These are phyloP conservation scores for Drosophila aldrichi DNA, from an alignment of 2,888 invertebrate genomes.

Conservation along the genomic window DNA sequence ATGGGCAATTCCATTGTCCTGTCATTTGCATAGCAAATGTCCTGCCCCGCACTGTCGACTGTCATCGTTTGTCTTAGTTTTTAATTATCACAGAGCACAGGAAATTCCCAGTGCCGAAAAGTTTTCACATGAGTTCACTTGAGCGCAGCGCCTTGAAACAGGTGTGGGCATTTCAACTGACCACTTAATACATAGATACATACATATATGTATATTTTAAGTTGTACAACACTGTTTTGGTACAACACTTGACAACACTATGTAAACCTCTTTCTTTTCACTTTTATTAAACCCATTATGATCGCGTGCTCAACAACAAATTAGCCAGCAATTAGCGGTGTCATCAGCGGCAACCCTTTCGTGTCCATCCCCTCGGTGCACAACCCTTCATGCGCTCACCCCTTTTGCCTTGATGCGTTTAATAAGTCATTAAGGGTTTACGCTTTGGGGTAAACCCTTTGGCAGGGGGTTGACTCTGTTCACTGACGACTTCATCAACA, in stretches of 20 bases:
- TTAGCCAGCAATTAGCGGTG: constrained; percentile 79
- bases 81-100: constrained; percentile 72
- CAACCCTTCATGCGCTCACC: constrained; percentile 27
- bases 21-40: constrained; percentile 85
- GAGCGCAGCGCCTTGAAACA: constrained; percentile 59
- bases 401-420: constrained; percentile 49
- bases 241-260: constrained; percentile 18
- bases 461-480: constrained; percentile 42
- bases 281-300: constrained; percentile 43
- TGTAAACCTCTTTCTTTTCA: constrained; percentile 7
- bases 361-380: constrained; percentile 18
- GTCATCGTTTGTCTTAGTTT: constrained; percentile 75
- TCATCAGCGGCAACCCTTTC: constrained; percentile 69
- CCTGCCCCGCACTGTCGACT: constrained; percentile 38
- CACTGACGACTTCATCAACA: constrained; percentile 51
- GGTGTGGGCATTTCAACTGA: constrained; percentile 24
- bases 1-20: constrained; percentile 71
- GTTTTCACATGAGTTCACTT: constrained; percentile 83
- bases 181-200: neutral
- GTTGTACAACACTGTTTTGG: constrained; percentile 27
- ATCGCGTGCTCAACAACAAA: constrained; percentile 51
- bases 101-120: constrained; percentile 55
- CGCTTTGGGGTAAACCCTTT: constrained; percentile 10
- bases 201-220: no score
- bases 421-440: constrained; percentile 73